Percentiles rank a stretch among this genome's conserved stretches.
Conservation (phyloP, 2,888 invertebrate genomes). For the Microchrysa polita region DNA sequence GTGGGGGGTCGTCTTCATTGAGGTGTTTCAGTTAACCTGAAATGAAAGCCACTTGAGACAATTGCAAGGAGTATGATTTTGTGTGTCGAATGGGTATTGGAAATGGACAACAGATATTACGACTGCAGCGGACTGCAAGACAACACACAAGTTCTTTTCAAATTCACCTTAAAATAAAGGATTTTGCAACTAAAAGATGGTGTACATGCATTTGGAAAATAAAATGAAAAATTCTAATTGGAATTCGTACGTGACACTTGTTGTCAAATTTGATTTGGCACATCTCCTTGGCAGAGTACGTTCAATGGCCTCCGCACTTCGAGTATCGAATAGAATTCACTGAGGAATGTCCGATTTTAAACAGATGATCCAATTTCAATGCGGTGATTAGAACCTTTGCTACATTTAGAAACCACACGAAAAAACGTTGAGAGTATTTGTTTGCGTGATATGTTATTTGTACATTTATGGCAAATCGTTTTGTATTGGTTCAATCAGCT, state of each 20-base stretch:
- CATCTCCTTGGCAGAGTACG: not conserved
- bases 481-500: not conserved
- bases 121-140: no score
- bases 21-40: constrained; percentile 25
- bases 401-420: no score
- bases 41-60: not conserved
- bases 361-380: no score
- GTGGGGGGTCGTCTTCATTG: constrained; percentile 43
- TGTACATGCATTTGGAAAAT: constrained; percentile 36
- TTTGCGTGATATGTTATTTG: not conserved
- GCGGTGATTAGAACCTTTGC: no score
- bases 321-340: no score
- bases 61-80: not conserved
- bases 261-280: constrained; percentile 21
- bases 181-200: constrained; percentile 33
- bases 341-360: no score
- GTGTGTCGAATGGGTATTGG: not conserved
- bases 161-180: constrained; percentile 39
- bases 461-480: not conserved
- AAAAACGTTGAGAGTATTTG: no score
- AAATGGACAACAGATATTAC: no score
- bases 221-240: constrained; percentile 35
- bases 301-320: not conserved
- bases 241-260: constrained; percentile 17
- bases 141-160: constrained; percentile 1